Evolutionary conservation across 1,140 invertebrate genomes (phyloP), one percentile per base, ranked within the genome.

Genomic region (Zaprionus davidi): DNA sequence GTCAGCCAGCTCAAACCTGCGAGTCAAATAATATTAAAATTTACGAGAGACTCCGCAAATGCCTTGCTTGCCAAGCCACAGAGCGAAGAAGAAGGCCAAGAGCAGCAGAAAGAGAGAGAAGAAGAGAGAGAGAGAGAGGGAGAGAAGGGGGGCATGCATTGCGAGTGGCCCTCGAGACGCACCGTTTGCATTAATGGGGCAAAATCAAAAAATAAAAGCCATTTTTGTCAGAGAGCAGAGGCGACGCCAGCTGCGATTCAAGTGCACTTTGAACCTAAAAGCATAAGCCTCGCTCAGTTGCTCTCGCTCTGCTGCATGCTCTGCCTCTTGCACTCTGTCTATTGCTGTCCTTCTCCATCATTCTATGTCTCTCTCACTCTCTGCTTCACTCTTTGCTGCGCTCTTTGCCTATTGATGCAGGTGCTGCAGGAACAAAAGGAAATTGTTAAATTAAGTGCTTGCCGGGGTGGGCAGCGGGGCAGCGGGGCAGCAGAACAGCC

Each of bases 261-360:
- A 86, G 82, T 86, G 83, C 83, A 86, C 82, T 86, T 79, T 82
- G 72, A 82, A 86, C 83, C 82, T 82, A 79, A 85, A 87, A 87
- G 82, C 83, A 82, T 85, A 87, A 87, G 82, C 83, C 68, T 72
- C 69, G 38, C 84, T 62, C 38, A 36, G 51, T 55, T 24, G 51
- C 36, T 12, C 15, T 28, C 4, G 2, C n/a, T 57, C 9, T 22
- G 15, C 9, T 12, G 13, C 31, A 55, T n/a, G 11, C 31, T 59
- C 15, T 13, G 15, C 56, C 24, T 20, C n/a, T 49, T 17, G n/a
- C 11, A 31, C n/a, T 20, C 5, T 17, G 31, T 55, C 38, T 56
- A 26, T n/a, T 26, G 24, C 24, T 26, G 24, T 26, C 24, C 24
- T 26, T 4, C 24, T 26, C 0, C 24, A 26, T 26, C 24, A 5